Conservation (phyloP, 2,113 vertebrate genomes). For the Coturnix japonica region DNA sequence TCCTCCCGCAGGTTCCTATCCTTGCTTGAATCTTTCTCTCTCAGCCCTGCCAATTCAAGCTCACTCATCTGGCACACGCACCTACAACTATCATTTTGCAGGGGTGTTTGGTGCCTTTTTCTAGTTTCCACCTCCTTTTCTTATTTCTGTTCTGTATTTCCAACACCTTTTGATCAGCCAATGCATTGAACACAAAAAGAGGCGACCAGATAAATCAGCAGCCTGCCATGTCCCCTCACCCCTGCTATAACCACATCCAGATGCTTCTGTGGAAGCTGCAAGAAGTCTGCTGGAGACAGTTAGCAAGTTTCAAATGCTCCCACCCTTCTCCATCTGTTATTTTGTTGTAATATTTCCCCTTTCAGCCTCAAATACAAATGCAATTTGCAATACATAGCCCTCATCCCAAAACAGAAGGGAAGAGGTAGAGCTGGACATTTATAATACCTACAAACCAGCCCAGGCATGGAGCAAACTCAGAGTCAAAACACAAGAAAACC, state of each 20-base stretch:
- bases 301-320: background rate
- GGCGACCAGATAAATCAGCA: constrained; percentile 23
- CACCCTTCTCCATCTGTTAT: background rate
- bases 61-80: background rate
- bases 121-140: background rate
- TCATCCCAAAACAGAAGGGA: background rate
- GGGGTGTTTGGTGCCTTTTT: background rate
- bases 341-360: background rate
- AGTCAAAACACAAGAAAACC: background rate
- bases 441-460: background rate
- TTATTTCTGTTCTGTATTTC: constrained; percentile 32
- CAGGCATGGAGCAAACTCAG: background rate
- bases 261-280: constrained; percentile 8
- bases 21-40: background rate
- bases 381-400: background rate
- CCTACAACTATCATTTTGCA: background rate
- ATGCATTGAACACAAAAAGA: background rate
- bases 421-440: background rate
- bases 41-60: background rate
- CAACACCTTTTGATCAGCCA: constrained; percentile 27
- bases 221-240: background rate
- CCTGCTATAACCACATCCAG: background rate
- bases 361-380: background rate
- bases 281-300: background rate
- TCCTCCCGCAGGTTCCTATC: background rate